phyloP scores from a whole-genome alignment of 2,888 invertebrate species.

The Dicycla oo region DNA sequence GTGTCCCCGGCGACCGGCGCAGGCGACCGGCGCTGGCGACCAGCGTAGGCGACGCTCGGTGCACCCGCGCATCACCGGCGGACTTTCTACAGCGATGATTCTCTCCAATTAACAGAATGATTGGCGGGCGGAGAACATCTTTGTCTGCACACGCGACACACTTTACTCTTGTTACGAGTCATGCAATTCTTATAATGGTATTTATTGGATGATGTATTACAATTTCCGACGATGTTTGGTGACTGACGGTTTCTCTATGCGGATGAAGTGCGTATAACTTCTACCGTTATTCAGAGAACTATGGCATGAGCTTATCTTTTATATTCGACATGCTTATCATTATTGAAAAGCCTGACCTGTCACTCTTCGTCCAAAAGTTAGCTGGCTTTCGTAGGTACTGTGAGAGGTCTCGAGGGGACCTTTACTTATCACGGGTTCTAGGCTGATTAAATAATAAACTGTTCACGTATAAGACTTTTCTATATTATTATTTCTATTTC shows the following conservation, averaged over 20 bases:
- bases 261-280: constrained; percentile 10
- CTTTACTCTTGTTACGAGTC: constrained; percentile 83
- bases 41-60: constrained; percentile 8
- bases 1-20: constrained; percentile 33
- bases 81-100: constrained; percentile 88
- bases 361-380: not conserved
- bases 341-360: no score
- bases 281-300: not conserved
- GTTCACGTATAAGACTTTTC: no score
- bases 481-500: no score
- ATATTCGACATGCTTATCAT: not conserved
- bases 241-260: constrained; percentile 18
- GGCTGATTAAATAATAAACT: no score
- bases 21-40: constrained; percentile 5
- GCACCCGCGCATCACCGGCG: constrained; percentile 57
- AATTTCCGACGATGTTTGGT: constrained; percentile 54
- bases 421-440: no score
- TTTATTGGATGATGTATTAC: constrained; percentile 50
- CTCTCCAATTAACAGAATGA: constrained; percentile 90
- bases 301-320: not conserved
- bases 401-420: no score
- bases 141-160: constrained; percentile 85
- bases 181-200: constrained; percentile 63
- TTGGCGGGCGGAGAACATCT: constrained; percentile 84
- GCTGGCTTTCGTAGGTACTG: not conserved